Percentiles rank a stretch among this genome's conserved stretches.
Conservation (phyloP, 2,113 vertebrate genomes). For the Neodontobutis hainanensis region DNA sequence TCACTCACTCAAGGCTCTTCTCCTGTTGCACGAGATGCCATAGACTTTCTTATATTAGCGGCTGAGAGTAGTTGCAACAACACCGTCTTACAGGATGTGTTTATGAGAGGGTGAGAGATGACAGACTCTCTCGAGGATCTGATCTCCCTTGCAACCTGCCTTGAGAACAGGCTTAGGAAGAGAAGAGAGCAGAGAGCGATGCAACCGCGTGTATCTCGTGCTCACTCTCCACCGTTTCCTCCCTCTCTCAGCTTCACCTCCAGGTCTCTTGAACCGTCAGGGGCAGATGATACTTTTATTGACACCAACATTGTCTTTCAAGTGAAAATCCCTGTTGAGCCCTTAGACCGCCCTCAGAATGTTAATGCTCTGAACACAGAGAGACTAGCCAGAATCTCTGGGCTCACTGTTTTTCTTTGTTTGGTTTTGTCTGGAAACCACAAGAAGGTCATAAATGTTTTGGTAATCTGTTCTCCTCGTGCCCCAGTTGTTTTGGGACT, state of each 20-base stretch:
- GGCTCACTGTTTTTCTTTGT: not conserved
- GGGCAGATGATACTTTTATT: slow-evolving; percentile 1
- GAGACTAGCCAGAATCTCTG: not conserved
- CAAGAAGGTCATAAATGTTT: not conserved
- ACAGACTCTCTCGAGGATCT: too few species aligned
- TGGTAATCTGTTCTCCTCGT: not conserved
- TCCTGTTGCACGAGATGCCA: not conserved
- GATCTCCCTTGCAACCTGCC: too few species aligned
- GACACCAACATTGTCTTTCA: not conserved
- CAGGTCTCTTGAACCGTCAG: not conserved
- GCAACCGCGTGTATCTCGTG: too few species aligned
- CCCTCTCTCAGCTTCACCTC: not conserved
- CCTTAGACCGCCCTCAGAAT: not conserved
- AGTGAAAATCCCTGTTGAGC: not conserved
- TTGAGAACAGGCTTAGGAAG: too few species aligned
- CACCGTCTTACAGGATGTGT: not conserved
- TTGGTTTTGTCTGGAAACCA: not conserved
- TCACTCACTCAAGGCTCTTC: not conserved
- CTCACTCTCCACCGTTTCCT: too few species aligned
- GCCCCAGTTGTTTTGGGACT: not conserved
- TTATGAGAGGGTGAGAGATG: not conserved
- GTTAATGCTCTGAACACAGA: not conserved
- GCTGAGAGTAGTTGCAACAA: not conserved
- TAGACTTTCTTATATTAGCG: not conserved
- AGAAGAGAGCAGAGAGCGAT: too few species aligned